phyloP scores from a whole-genome alignment of 2,888 invertebrate species.

The Notocelia uddmanniana region DNA sequence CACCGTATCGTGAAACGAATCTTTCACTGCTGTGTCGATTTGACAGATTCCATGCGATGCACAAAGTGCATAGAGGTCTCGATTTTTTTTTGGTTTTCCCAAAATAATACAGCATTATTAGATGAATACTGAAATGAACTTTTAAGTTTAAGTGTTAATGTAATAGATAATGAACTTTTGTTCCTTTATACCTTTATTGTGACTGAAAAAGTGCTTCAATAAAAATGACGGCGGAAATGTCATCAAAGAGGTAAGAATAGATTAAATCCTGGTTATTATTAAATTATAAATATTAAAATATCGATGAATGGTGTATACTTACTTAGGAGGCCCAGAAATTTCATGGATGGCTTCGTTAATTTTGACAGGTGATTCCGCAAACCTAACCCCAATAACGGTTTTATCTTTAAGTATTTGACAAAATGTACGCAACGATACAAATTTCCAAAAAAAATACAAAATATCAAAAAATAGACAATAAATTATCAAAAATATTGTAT shows the following conservation, averaged over 20 bases:
- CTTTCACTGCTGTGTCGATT: slow-evolving; percentile 26
- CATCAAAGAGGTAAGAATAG: slow-evolving; percentile 79
- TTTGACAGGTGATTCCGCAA: slow-evolving; percentile 16
- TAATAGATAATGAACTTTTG: slow-evolving; percentile 64
- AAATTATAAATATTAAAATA: slow-evolving; percentile 10
- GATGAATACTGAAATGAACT: slow-evolving; percentile 52
- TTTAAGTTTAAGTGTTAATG: slow-evolving; percentile 49
- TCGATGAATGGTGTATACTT: slow-evolving; percentile 3
- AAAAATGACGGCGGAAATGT: slow-evolving; percentile 79
- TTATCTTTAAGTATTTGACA: not conserved
- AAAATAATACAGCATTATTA: slow-evolving; percentile 45
- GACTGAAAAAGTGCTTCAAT: slow-evolving; percentile 60
- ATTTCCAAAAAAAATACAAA: not conserved
- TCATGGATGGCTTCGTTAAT: slow-evolving; percentile 43
- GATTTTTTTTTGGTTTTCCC: slow-evolving; percentile 34
- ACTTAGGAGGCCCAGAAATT: slow-evolving; percentile 34
- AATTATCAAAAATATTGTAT: not conserved
- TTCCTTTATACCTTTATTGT: slow-evolving; percentile 57
- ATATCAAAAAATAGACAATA: not conserved
- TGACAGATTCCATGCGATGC: slow-evolving; percentile 46
- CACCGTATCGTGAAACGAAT: slow-evolving; percentile 36
- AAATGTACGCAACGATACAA: slow-evolving; percentile 2
- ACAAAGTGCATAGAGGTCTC: slow-evolving; percentile 42
- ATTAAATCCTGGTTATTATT: slow-evolving; percentile 46
- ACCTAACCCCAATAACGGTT: slow-evolving; percentile 29